These are phyloP conservation scores for Bombus balteatus DNA, from an alignment of 1,140 invertebrate species.

Conservation along the genomic window DNA sequence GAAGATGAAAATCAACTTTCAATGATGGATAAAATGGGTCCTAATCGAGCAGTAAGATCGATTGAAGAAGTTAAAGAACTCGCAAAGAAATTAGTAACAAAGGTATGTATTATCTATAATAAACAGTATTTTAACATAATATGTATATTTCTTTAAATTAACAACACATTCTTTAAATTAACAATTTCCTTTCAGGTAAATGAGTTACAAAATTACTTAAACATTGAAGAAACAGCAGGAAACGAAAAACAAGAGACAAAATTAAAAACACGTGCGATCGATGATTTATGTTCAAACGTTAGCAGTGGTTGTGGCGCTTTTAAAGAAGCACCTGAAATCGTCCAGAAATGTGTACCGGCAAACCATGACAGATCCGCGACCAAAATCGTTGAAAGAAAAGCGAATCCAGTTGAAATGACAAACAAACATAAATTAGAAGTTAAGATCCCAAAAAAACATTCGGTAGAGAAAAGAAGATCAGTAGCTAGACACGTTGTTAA, in stretches of 20 bases:
- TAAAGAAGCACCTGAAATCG: constrained; percentile 9
- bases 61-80: constrained; percentile 67
- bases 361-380: not conserved
- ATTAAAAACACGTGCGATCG: not conserved
- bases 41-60: constrained; percentile 45
- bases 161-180: too few relatives aligned
- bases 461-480: not conserved
- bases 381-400: constrained; percentile 7
- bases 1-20: not conserved
- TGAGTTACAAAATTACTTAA: constrained; percentile 60
- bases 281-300: constrained; percentile 25
- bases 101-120: constrained; percentile 40
- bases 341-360: not conserved
- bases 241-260: not conserved
- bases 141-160: too few relatives aligned
- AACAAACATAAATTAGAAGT: not conserved
- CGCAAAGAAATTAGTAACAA: constrained; percentile 57
- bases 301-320: not conserved
- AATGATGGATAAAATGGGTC: not conserved
- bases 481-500: constrained; percentile 15
- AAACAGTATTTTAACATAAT: too few relatives aligned
- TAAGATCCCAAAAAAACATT: not conserved
- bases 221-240: not conserved
- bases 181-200: constrained; percentile 49
- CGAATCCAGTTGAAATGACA: not conserved